These are phyloP conservation scores for Pangasianodon hypophthalmus DNA, from an alignment of 2,113 vertebrate genomes.

Conservation along the genomic window DNA sequence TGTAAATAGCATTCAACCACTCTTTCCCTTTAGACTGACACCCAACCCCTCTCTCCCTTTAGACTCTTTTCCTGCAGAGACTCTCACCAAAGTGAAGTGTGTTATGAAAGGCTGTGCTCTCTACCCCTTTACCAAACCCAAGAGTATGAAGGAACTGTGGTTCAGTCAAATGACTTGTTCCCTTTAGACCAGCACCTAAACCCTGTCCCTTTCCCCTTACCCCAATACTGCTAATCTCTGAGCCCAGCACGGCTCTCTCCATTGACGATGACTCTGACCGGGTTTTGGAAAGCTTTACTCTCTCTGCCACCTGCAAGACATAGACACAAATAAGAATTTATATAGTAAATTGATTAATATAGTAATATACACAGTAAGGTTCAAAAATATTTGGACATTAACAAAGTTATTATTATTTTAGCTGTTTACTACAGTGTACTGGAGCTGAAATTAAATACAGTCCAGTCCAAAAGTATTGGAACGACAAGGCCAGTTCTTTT, in stretches of 20 bases:
- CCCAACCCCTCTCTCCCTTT: too few relatives aligned
- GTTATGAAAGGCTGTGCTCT: not conserved
- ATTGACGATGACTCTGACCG: constrained; percentile 84
- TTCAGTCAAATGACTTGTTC: not conserved
- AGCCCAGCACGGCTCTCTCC: constrained; percentile 84
- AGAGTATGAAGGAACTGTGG: not conserved
- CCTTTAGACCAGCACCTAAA: not conserved
- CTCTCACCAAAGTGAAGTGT: not conserved
- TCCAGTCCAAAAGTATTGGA: too few relatives aligned
- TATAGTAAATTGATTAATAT: not conserved
- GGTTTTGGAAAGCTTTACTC: constrained; percentile 88
- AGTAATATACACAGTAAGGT: not conserved
- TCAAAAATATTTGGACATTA: not conserved
- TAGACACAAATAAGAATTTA: not conserved
- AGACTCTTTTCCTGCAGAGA: not conserved
- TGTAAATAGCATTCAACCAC: not conserved
- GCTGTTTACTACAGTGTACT: too few relatives aligned
- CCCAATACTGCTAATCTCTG: constrained; percentile 88
- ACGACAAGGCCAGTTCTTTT: too few relatives aligned
- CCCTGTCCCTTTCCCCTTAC: constrained; percentile 62
- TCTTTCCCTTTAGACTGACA: not conserved
- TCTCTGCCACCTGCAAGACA: constrained; percentile 80
- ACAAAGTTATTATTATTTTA: too few relatives aligned
- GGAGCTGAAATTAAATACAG: too few relatives aligned
- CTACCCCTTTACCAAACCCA: not conserved